Evolutionary conservation across 1,140 invertebrate genomes (phyloP).

Genomic region (Wiebesia pumilae): DNA sequence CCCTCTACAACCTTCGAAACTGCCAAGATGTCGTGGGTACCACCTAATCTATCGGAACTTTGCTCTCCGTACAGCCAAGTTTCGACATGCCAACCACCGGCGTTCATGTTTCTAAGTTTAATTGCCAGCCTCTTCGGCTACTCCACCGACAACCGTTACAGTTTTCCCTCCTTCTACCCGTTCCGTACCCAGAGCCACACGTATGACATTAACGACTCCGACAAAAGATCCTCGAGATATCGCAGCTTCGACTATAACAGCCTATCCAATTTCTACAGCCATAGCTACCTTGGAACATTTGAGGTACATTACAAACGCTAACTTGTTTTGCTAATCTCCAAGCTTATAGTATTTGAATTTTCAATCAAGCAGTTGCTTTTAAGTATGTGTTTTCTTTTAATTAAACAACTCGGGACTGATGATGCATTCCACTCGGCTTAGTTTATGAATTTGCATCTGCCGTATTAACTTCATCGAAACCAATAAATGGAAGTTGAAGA

Average conservation of each 20-base stretch:
- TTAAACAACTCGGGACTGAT: too few species aligned
- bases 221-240: background rate
- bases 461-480: too few species aligned
- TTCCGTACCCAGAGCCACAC: background rate
- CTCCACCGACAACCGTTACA: slow-evolving; percentile 66
- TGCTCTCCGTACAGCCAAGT: slow-evolving; percentile 75
- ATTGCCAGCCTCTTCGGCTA: slow-evolving; percentile 77
- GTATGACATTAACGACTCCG: background rate
- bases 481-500: too few species aligned
- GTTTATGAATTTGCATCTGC: too few species aligned
- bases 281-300: background rate
- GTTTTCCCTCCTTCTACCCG: background rate
- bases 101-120: slow-evolving; percentile 77
- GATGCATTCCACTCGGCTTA: too few species aligned
- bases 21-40: slow-evolving; percentile 76
- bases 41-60: slow-evolving; percentile 75
- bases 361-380: too few species aligned
- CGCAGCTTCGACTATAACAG: background rate
- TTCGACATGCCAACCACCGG: slow-evolving; percentile 76
- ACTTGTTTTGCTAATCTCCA: background rate
- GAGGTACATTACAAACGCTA: background rate
- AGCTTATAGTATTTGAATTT: too few species aligned
- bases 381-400: too few species aligned
- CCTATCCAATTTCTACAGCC: background rate
- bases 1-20: background rate